Conservation (phyloP, 2,797 vertebrate species). For the Enteromius radiatus region DNA sequence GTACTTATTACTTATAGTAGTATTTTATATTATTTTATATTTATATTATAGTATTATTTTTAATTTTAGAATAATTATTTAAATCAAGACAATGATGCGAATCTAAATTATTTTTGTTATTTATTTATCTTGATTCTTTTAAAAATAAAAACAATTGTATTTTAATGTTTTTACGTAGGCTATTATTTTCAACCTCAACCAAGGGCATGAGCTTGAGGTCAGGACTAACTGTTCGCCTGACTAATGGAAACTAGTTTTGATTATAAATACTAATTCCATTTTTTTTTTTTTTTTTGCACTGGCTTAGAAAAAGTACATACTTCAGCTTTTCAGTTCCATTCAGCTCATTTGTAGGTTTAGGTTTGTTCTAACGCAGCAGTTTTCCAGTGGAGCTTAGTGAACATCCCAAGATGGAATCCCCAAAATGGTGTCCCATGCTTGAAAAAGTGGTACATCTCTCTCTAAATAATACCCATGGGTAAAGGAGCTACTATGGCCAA, state of each 20-base stretch:
- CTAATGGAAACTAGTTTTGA: background rate
- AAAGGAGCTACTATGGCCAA: constrained; percentile 44
- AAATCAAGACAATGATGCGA: background rate
- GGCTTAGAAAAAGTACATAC: background rate
- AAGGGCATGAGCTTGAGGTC: background rate
- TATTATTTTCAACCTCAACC: background rate
- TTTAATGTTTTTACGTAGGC: too few relatives aligned
- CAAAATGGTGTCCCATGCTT: constrained; percentile 54
- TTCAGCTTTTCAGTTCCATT: too few relatives aligned
- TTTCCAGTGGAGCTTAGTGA: constrained; percentile 70
- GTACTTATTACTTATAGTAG: too few relatives aligned
- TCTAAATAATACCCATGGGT: constrained; percentile 18
- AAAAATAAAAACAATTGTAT: background rate
- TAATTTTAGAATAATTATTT: background rate
- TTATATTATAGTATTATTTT: background rate
- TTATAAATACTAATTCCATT: background rate
- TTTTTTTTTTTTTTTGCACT: background rate
- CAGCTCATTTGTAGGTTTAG: background rate
- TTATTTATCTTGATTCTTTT: background rate
- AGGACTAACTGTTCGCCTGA: background rate
- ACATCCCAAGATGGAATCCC: constrained; percentile 62
- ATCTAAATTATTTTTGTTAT: background rate
- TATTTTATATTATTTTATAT: too few relatives aligned
- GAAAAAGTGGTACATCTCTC: constrained; percentile 37
- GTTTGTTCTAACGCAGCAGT: constrained; percentile 52